Conservation (phyloP, 2,797 vertebrate genomes). For the Hemibagrus guttatus region DNA sequence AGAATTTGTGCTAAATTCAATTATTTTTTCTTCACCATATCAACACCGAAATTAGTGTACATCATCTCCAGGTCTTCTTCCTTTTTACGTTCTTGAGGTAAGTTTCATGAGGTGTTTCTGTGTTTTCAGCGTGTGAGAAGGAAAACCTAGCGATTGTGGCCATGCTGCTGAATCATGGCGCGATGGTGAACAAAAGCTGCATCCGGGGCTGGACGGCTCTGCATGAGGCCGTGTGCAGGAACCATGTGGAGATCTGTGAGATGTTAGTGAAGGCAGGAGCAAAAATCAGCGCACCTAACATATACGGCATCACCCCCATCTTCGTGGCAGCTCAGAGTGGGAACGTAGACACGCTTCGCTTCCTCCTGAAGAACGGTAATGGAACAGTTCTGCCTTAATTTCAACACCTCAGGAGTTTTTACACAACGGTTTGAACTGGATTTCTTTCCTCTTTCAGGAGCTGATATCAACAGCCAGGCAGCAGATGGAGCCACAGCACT, state of each 20-base stretch:
- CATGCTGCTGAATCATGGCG: constrained; percentile 76
- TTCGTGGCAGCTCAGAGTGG: constrained; percentile 91
- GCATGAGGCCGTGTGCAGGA: constrained; percentile 83
- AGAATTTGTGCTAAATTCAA: too few species aligned
- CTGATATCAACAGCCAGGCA: constrained; percentile 90
- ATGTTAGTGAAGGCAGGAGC: constrained; percentile 86
- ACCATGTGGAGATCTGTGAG: constrained; percentile 86
- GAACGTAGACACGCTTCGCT: constrained; percentile 78
- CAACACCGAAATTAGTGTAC: too few species aligned
- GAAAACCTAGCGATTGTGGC: constrained; percentile 78
- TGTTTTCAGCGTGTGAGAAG: constrained; percentile 84
- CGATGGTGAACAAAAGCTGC: constrained; percentile 80
- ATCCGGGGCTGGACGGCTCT: constrained; percentile 87
- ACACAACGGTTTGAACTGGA: background rate
- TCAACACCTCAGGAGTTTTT: background rate
- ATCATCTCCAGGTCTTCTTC: too few species aligned
- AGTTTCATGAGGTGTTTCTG: background rate
- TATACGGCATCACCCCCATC: constrained; percentile 85
- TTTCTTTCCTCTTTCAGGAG: constrained; percentile 71
- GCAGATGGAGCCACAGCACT: constrained; percentile 86
- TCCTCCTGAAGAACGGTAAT: constrained; percentile 85
- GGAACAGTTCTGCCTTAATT: background rate
- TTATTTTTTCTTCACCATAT: too few species aligned
- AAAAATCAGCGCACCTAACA: constrained; percentile 80
- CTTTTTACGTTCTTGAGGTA: background rate